phyloP scores from a whole-genome alignment of 2,888 invertebrate genomes.

The Craniophora ligustri region DNA sequence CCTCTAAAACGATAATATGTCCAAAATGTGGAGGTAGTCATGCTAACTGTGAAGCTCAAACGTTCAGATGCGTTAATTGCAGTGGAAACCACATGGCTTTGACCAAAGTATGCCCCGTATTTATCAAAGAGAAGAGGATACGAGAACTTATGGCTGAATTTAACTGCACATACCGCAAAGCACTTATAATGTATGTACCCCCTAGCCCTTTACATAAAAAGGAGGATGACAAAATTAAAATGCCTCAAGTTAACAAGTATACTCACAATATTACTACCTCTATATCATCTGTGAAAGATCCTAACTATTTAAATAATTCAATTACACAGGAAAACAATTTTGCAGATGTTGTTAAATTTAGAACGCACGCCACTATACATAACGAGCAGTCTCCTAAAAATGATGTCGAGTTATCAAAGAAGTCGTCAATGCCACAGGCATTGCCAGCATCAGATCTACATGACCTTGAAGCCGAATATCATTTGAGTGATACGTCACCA shows the following conservation, averaged over 20 bases:
- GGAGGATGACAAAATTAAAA: not conserved
- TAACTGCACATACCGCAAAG: conserved; percentile 38
- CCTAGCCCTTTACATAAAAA: conserved; percentile 1
- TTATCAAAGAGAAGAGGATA: conserved; percentile 33
- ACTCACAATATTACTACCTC: not conserved
- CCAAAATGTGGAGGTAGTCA: conserved; percentile 37
- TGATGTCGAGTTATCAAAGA: not conserved
- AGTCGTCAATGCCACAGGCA: not conserved
- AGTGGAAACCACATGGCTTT: conserved; percentile 41
- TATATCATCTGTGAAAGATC: not conserved
- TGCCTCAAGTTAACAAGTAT: not conserved
- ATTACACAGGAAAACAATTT: not conserved
- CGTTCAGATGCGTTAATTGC: conserved; percentile 43
- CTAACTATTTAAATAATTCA: not conserved
- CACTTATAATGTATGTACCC: conserved; percentile 23
- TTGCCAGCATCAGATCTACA: too few species aligned
- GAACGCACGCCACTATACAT: not conserved
- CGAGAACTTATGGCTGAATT: conserved; percentile 36
- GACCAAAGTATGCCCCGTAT: conserved; percentile 39
- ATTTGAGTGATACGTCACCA: not conserved
- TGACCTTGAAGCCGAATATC: too few species aligned
- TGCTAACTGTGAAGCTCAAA: conserved; percentile 36
- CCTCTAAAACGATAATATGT: conserved; percentile 34
- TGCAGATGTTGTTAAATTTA: conserved; percentile 1
- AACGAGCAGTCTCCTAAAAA: not conserved